Evolutionary conservation across 2,113 vertebrate genomes (phyloP).

Genomic region (Megaptera novaeangliae): DNA sequence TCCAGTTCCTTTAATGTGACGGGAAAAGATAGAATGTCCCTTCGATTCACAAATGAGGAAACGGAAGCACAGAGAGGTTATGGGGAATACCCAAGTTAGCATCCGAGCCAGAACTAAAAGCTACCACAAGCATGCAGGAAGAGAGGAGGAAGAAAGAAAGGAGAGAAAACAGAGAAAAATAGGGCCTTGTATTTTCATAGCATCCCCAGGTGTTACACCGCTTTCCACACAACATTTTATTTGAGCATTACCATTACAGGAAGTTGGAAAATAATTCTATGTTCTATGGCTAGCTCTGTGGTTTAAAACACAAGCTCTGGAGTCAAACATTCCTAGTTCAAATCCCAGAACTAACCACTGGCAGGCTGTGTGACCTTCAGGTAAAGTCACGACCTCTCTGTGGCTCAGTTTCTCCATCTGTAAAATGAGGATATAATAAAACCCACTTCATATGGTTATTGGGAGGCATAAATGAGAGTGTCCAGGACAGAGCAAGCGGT

Average conservation of each 20-base stretch:
- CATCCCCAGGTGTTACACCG: rapidly evolving
- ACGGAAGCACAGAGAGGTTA: neutral
- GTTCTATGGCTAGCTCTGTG: neutral
- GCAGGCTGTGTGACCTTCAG: neutral
- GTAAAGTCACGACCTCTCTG: neutral
- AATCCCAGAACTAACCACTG: neutral
- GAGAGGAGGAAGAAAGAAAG: neutral
- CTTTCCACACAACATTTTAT: rapidly evolving
- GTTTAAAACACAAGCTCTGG: neutral
- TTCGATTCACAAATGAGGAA: neutral
- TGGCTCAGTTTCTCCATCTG: neutral
- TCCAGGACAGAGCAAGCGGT: neutral
- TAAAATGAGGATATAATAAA: neutral
- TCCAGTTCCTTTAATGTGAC: neutral
- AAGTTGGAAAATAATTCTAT: neutral
- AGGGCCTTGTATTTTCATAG: neutral
- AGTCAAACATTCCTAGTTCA: neutral
- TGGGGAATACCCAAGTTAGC: neutral
- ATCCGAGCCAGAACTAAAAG: neutral
- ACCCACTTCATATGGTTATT: rapidly evolving
- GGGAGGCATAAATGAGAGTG: neutral
- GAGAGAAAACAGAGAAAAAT: neutral
- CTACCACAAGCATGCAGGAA: rapidly evolving
- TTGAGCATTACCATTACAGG: neutral
- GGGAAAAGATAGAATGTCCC: neutral